phyloP scores from a whole-genome alignment of 2,113 vertebrate genomes.

The Pangasianodon hypophthalmus region DNA sequence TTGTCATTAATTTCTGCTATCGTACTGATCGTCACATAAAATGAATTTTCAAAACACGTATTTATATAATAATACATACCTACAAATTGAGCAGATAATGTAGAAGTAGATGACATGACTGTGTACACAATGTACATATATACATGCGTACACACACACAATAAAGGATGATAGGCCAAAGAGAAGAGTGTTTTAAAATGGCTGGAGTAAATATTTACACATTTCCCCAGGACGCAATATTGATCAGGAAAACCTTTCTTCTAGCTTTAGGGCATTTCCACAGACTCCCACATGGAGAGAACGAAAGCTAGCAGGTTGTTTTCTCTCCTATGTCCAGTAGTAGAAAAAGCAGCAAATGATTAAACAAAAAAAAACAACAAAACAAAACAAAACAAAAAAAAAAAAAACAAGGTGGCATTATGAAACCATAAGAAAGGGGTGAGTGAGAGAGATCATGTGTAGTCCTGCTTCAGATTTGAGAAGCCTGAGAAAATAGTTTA shows the following conservation, averaged over 20 bases:
- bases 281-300: conserved; percentile 31
- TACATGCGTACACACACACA: conserved; percentile 33
- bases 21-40: not conserved
- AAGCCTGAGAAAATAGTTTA: conserved; percentile 23
- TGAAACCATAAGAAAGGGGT: conserved; percentile 19
- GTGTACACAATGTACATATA: not conserved
- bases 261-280: conserved; percentile 31
- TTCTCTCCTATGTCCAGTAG: not conserved
- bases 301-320: not conserved
- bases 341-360: conserved; percentile 12
- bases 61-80: not conserved
- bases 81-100: not conserved
- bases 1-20: not conserved
- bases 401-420: not conserved
- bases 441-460: conserved; percentile 14
- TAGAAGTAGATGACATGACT: not conserved
- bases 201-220: conserved; percentile 24
- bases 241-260: conserved; percentile 38
- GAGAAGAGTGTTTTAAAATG: conserved; percentile 14
- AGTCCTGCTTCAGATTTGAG: conserved; percentile 6
- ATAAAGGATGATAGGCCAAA: conserved; percentile 3
- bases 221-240: conserved; percentile 32
- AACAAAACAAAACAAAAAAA: not conserved
- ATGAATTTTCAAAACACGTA: not conserved
- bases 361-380: not conserved